A percentile compares a stretch with the other conserved stretches of the same genome.
These are phyloP conservation scores for Nannospalax galili DNA, from an alignment of 2,113 vertebrate species.

Conservation along the genomic window DNA sequence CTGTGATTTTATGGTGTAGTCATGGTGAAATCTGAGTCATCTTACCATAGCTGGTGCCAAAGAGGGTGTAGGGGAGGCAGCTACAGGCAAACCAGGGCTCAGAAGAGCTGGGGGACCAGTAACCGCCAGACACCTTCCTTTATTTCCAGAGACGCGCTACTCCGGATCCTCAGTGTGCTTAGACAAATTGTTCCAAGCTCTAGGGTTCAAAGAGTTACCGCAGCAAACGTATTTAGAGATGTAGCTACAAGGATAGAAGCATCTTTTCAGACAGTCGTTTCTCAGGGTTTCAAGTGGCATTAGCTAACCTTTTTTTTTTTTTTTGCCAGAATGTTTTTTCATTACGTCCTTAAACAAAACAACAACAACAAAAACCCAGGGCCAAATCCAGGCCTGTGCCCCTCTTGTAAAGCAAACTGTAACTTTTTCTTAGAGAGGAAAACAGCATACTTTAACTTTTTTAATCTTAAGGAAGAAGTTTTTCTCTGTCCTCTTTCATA, in stretches of 20 bases:
- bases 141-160: neutral
- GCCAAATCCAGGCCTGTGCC: neutral
- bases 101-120: neutral
- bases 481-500: neutral
- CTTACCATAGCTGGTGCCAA: conserved; percentile 48
- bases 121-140: neutral
- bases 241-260: neutral
- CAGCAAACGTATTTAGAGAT: neutral
- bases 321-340: neutral
- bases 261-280: neutral
- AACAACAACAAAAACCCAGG: no score
- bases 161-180: neutral
- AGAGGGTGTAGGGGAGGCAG: neutral
- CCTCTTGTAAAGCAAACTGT: neutral
- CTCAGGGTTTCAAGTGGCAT: conserved; percentile 5
- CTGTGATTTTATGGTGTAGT: conserved; percentile 69
- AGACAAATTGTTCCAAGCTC: neutral
- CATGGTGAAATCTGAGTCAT: conserved; percentile 78
- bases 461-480: neutral
- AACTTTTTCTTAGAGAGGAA: neutral
- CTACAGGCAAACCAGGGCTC: neutral
- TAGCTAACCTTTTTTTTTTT: neutral
- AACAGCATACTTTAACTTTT: no score
- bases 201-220: neutral
- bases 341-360: no score